Percentiles rank a stretch among this genome's conserved stretches.
phyloP scores from a whole-genome alignment of 2,113 vertebrate genomes.

The Craseonycteris thonglongyai region DNA sequence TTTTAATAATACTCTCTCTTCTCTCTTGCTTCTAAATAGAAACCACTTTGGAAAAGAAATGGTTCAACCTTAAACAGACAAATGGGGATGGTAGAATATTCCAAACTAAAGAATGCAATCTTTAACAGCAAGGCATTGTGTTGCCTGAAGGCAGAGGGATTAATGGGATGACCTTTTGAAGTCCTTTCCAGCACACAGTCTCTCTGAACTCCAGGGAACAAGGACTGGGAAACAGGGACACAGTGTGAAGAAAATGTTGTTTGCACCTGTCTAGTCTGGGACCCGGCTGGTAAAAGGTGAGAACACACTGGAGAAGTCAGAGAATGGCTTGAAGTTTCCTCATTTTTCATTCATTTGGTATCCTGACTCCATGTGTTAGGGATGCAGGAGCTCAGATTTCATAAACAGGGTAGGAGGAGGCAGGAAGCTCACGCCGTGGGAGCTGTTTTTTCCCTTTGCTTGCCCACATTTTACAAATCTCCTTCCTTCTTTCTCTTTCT shows the following conservation, averaged over 20 bases:
- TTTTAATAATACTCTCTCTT: not conserved
- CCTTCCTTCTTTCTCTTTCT: conserved; percentile 46
- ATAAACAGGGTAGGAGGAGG: conserved; percentile 58
- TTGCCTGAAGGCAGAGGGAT: not conserved
- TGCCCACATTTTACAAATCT: conserved; percentile 47
- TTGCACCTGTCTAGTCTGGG: conserved; percentile 66
- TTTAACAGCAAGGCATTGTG: not conserved
- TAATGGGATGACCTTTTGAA: not conserved
- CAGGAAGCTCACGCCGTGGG: conserved; percentile 63
- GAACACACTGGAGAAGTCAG: conserved; percentile 57
- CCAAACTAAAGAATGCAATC: not conserved
- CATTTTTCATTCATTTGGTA: conserved; percentile 32
- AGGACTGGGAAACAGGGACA: not conserved
- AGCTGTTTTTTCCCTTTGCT: conserved; percentile 39
- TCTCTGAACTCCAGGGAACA: not conserved
- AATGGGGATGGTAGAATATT: not conserved
- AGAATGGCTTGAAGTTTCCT: conserved; percentile 70
- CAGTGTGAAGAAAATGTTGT: conserved; percentile 38
- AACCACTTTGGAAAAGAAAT: not conserved
- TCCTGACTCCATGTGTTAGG: conserved; percentile 53
- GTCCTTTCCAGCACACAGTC: not conserved
- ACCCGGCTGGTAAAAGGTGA: conserved; percentile 69
- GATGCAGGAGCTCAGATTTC: conserved; percentile 69
- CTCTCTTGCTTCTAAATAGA: not conserved
- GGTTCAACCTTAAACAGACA: not conserved